Conservation (phyloP, 2,113 vertebrate species). For the Nerophis lumbriciformis region DNA sequence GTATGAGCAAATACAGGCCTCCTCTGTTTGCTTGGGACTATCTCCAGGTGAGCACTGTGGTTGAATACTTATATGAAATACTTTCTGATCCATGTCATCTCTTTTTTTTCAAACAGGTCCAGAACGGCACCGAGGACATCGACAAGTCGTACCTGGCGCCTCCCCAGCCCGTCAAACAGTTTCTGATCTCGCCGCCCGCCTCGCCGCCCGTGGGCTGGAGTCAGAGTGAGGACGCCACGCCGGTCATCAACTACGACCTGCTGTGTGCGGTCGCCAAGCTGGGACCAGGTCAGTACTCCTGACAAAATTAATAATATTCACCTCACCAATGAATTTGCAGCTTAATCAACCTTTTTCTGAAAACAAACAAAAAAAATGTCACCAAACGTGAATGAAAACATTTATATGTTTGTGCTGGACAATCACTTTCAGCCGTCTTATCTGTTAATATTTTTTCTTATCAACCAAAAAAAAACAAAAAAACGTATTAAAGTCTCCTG, state of each 20-base stretch:
- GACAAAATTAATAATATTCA: neutral
- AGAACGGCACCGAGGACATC: slow-evolving; percentile 78
- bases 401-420: slow-evolving; percentile 6
- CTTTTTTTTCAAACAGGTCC: slow-evolving; percentile 67
- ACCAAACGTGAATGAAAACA: slow-evolving; percentile 17
- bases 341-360: slow-evolving; percentile 33
- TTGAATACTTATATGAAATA: too few species aligned
- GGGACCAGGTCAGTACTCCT: slow-evolving; percentile 80
- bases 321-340: slow-evolving; percentile 5
- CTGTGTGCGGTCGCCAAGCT: slow-evolving; percentile 95
- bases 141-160: slow-evolving; percentile 91
- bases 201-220: slow-evolving; percentile 95
- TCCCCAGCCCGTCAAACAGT: slow-evolving; percentile 89
- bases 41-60: too few species aligned
- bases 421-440: neutral
- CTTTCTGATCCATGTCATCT: neutral
- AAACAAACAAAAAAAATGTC: slow-evolving; percentile 32
- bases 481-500: slow-evolving; percentile 18
- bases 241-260: slow-evolving; percentile 92
- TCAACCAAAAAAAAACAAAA: slow-evolving; percentile 19
- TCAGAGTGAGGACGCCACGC: slow-evolving; percentile 88
- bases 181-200: slow-evolving; percentile 92
- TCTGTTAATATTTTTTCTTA: slow-evolving; percentile 3
- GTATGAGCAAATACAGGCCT: too few species aligned
- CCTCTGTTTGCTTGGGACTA: too few species aligned